Evolutionary conservation across 2,888 invertebrate species (phyloP), one percentile per base, ranked within the genome.

Genomic region (Mimas tiliae): DNA sequence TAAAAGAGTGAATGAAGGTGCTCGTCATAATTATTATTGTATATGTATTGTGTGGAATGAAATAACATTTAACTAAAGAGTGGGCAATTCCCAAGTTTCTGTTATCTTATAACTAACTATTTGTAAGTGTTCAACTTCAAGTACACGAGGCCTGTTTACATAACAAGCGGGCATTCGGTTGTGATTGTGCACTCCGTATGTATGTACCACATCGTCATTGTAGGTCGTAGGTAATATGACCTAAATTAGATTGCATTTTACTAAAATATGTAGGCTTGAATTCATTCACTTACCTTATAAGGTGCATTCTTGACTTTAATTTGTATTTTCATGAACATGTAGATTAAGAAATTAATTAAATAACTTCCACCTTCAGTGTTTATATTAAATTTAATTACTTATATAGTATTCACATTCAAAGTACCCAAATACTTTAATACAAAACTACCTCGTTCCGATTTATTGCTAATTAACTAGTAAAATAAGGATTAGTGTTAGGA

Each of bases 271-370:
- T 58, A 58, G 12, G 19, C 42, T 38, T 58, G 38, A 55, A 42
- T 42, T 58, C 58, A 6, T 19, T 12, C 19, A 1, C 6, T 58
- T 42, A 1, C 58, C 12, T 19, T 58, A 58, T 42, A 58, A 19
- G 38, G 58, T 42, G 12, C 6, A 58, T 58, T 42, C 58, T 19
- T 55, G 16, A 38, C n/a, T 55, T 55, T 58, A 53, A 53, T 58
- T 42, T 38, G 12, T 7, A 42, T 38, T 38, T 38, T 33, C 53
- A 53, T 14, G 19, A 19, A 42, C 19, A 19, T 58, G 42, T 42
- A 42, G 38, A 9, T 12, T 58, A 42, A 58, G 38, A 2, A 9
- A 42, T 12, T 12, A 6, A 14, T 19, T 11, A 58, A 19, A 21
- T 1, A 19, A 6, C 42, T 58, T 58, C 58, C 38, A 16, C 16